Percentiles rank a stretch among this genome's conserved stretches.
phyloP scores from a whole-genome alignment of 2,888 invertebrate species.

The Parelbella ahira region DNA sequence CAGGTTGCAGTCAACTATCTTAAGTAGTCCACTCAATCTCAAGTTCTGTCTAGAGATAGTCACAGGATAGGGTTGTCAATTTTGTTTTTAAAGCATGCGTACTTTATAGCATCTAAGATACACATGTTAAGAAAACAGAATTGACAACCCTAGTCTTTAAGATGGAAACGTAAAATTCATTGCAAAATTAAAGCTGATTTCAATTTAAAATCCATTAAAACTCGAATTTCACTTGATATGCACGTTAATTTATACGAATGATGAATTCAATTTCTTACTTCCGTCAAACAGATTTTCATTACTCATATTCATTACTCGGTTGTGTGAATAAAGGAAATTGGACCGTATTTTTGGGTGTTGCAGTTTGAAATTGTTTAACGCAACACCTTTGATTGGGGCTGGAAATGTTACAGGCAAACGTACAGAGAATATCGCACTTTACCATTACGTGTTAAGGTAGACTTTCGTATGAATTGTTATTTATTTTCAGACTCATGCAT shows the following conservation, averaged over 20 bases:
- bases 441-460: background rate
- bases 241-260: slow-evolving; percentile 5
- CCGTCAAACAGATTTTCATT: slow-evolving; percentile 6
- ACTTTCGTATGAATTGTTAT: background rate
- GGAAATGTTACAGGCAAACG: background rate
- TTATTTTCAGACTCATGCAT: slow-evolving; percentile 6
- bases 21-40: no score
- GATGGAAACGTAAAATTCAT: no score
- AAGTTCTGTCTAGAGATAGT: no score
- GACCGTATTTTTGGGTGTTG: background rate
- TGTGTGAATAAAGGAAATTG: background rate
- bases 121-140: no score
- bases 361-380: background rate
- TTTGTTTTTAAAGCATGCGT: no score
- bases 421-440: slow-evolving; percentile 2
- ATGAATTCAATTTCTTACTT: slow-evolving; percentile 11
- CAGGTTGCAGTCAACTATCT: no score
- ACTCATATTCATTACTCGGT: slow-evolving; percentile 4
- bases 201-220: slow-evolving; percentile 1
- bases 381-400: background rate
- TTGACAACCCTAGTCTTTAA: no score
- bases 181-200: slow-evolving; percentile 1
- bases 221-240: slow-evolving; percentile 8
- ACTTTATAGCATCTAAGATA: no score
- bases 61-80: no score